Percentiles rank a stretch among this genome's conserved stretches.
These are phyloP conservation scores for Bombus terrestris DNA, from an alignment of 1,140 invertebrate species.

Conservation along the genomic window DNA sequence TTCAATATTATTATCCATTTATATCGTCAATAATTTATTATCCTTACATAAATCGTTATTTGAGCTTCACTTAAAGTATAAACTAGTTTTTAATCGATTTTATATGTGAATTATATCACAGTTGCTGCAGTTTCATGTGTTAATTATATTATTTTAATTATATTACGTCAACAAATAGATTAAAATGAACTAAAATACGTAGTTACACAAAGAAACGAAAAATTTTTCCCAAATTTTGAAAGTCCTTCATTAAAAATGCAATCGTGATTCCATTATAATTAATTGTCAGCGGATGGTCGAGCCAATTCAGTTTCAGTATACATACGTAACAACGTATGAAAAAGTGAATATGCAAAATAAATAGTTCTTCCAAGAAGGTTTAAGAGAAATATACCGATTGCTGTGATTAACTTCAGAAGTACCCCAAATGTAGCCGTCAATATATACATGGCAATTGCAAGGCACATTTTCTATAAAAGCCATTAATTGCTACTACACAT, in stretches of 20 bases:
- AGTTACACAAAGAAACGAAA: neutral
- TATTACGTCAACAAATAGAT: neutral
- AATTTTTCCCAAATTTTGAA: neutral
- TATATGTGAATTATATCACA: too few species aligned
- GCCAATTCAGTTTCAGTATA: neutral
- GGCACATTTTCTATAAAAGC: slow-evolving; percentile 71
- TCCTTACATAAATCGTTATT: too few species aligned
- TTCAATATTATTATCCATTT: neutral
- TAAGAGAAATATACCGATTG: slow-evolving; percentile 69
- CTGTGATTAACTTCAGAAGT: slow-evolving; percentile 64
- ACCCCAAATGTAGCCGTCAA: slow-evolving; percentile 70
- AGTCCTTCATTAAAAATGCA: neutral
- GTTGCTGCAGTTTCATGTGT: too few species aligned
- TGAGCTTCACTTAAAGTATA: too few species aligned
- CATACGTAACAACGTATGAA: slow-evolving; percentile 59
- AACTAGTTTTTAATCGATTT: too few species aligned
- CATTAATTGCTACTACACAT: neutral
- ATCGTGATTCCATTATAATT: too few species aligned
- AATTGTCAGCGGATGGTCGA: neutral
- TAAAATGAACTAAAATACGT: neutral
- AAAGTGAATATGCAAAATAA: slow-evolving; percentile 67
- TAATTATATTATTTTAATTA: neutral
- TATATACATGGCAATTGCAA: slow-evolving; percentile 75
- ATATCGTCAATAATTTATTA: neutral
- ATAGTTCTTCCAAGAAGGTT: slow-evolving; percentile 69